Evolutionary conservation across 2,113 vertebrate species (phyloP).

Genomic region (Pelecanoides urinatrix): DNA sequence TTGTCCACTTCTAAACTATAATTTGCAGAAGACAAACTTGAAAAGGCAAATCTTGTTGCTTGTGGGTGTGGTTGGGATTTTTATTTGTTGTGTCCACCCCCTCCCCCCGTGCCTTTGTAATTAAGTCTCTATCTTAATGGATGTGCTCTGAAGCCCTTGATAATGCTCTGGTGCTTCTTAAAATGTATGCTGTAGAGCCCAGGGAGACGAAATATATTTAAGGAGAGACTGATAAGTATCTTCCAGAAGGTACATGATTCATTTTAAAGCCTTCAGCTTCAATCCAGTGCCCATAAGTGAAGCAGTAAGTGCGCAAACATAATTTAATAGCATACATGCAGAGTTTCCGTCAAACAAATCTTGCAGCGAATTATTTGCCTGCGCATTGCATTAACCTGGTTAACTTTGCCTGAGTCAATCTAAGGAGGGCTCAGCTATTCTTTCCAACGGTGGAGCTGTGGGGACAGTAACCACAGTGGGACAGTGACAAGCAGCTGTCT

Average conservation of each 20-base stretch:
- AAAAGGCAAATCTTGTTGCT: not conserved
- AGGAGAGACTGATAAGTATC: not conserved
- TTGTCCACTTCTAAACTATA: not conserved
- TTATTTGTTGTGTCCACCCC: not conserved
- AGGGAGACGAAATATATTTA: not conserved
- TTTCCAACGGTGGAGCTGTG: not conserved
- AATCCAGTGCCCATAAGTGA: not conserved
- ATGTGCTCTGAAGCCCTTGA: not conserved
- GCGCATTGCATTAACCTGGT: not conserved
- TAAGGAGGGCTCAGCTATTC: not conserved
- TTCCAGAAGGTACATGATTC: not conserved
- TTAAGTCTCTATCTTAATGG: conserved; percentile 13
- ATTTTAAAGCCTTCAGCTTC: conserved; percentile 17
- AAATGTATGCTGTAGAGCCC: not conserved
- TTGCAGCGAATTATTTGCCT: not conserved
- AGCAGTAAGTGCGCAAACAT: not conserved
- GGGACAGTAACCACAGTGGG: not conserved
- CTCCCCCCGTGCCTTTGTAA: not conserved
- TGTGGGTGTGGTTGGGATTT: not conserved
- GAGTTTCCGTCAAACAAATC: not conserved
- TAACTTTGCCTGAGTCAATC: not conserved
- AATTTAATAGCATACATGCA: not conserved
- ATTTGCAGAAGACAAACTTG: not conserved
- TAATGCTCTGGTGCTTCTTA: not conserved
- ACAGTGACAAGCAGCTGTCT: not conserved